These are phyloP conservation scores for Platycheirus albimanus DNA, from an alignment of 2,888 invertebrate genomes.

Conservation along the genomic window DNA sequence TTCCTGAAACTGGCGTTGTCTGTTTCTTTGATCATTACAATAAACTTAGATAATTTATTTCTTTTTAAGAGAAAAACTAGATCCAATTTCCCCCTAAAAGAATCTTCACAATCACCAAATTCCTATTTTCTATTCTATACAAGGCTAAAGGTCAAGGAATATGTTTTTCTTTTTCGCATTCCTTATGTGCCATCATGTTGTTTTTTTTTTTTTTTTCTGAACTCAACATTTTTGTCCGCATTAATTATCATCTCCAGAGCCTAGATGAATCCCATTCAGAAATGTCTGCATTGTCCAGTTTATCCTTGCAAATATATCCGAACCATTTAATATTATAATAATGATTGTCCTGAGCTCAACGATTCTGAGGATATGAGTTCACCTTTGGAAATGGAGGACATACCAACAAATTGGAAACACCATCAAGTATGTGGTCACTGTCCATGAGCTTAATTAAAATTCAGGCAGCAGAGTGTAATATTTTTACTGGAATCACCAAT, in stretches of 20 bases:
- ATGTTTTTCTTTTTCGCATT: neutral
- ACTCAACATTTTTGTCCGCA: neutral
- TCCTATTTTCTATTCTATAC: neutral
- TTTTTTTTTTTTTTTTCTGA: neutral
- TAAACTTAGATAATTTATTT: no score
- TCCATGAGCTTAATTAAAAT: conserved; percentile 41
- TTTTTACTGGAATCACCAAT: conserved; percentile 22
- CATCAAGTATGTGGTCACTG: neutral
- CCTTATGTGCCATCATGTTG: neutral
- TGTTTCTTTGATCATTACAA: no score
- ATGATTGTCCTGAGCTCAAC: neutral
- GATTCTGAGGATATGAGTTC: neutral
- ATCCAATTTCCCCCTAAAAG: no score
- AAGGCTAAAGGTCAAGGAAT: conserved; percentile 16
- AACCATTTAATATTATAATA: neutral
- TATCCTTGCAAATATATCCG: neutral
- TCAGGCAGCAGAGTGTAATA: conserved; percentile 18
- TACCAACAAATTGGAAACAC: neutral
- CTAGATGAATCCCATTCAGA: neutral
- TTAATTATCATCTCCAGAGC: neutral
- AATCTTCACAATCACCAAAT: neutral
- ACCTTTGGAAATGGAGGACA: neutral
- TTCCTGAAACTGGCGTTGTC: no score
- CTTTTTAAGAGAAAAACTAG: neutral
- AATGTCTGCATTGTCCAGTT: neutral